phyloP scores from a whole-genome alignment of 1,140 invertebrate species.

The Steinernema feltiae region DNA sequence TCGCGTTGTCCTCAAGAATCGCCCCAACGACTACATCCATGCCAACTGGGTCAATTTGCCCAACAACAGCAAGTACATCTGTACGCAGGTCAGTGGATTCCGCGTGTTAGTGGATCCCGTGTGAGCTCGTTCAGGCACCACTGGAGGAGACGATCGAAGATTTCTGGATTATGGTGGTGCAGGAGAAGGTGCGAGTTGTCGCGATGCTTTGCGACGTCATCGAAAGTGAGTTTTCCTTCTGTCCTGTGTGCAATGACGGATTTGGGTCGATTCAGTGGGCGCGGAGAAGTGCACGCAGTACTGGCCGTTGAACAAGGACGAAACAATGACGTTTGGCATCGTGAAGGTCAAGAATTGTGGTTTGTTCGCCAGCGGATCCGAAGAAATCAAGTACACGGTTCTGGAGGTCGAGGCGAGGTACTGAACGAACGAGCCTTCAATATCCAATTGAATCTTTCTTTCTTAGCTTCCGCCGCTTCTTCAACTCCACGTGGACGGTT shows the following conservation, averaged over 20 bases:
- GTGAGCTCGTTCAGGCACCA: neutral
- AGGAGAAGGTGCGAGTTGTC: neutral
- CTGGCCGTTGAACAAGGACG: neutral
- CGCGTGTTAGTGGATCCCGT: neutral
- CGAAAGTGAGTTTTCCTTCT: neutral
- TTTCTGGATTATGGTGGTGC: neutral
- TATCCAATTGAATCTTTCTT: too few species aligned
- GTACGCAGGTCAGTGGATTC: slow-evolving; percentile 10
- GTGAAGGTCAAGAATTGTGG: neutral
- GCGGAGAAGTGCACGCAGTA: neutral
- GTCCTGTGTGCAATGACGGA: neutral
- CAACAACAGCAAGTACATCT: slow-evolving; percentile 23
- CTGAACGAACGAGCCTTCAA: too few species aligned
- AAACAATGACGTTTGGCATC: neutral
- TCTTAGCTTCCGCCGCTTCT: neutral
- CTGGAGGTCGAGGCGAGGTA: neutral
- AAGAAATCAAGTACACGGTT: neutral
- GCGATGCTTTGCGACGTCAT: neutral
- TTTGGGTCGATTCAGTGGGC: neutral
- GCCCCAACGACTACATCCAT: slow-evolving; percentile 24
- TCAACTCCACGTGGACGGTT: neutral
- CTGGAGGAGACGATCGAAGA: neutral
- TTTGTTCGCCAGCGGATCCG: neutral
- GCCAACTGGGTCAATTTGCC: slow-evolving; percentile 25
- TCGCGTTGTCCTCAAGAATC: slow-evolving; percentile 23